Percentiles rank a stretch among this genome's conserved stretches.
Evolutionary conservation across 2,888 invertebrate species (phyloP).

Genomic region (Eremobia ochroleuca): DNA sequence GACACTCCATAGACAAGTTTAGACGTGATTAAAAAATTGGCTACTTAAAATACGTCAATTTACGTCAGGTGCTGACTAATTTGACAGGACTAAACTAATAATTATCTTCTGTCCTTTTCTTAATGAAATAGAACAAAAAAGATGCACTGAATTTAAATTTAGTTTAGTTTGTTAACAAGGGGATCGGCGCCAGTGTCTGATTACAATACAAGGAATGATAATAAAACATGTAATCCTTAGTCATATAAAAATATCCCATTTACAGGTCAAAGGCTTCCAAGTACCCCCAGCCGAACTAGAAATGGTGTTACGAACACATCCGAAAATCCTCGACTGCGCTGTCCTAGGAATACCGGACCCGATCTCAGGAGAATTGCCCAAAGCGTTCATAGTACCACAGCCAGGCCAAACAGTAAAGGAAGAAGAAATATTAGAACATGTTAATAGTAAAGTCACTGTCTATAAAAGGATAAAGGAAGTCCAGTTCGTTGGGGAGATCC

Average conservation of each 20-base stretch:
- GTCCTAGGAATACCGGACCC: slow-evolving; percentile 95
- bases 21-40: too few relatives aligned
- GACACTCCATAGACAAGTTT: too few relatives aligned
- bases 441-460: slow-evolving; percentile 93
- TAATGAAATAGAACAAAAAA: too few relatives aligned
- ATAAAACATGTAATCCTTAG: not conserved
- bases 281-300: slow-evolving; percentile 98
- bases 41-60: too few relatives aligned
- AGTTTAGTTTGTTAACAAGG: too few relatives aligned
- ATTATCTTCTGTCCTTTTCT: too few relatives aligned
- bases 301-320: slow-evolving; percentile 93
- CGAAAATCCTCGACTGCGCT: slow-evolving; percentile 95
- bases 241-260: slow-evolving; percentile 15
- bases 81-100: too few relatives aligned
- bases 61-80: too few relatives aligned
- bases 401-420: slow-evolving; percentile 81
- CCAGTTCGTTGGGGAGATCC: slow-evolving; percentile 92
- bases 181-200: too few relatives aligned
- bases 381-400: slow-evolving; percentile 93
- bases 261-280: slow-evolving; percentile 93
- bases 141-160: too few relatives aligned
- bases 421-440: slow-evolving; percentile 92
- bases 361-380: slow-evolving; percentile 94
- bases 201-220: too few relatives aligned
- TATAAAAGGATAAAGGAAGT: slow-evolving; percentile 94